Conservation (phyloP, 2,113 vertebrate species). For the Sapayoa aenigma region DNA sequence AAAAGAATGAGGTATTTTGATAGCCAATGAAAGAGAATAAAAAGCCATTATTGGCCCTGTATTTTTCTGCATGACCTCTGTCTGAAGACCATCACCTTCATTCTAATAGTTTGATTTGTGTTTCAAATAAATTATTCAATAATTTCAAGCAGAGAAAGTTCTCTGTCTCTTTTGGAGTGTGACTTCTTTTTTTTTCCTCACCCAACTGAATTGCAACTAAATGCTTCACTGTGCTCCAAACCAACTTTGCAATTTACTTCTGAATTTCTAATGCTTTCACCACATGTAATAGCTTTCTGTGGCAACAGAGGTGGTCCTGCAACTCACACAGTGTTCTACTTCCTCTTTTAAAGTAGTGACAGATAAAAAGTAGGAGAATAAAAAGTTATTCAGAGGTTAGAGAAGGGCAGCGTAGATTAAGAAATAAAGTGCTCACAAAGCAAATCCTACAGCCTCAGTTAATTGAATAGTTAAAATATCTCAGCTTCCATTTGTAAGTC, state of each 20-base stretch:
- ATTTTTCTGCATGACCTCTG: conserved; percentile 31
- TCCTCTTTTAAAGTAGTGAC: background rate
- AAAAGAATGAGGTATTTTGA: conserved; percentile 29
- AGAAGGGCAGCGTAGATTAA: conserved; percentile 16
- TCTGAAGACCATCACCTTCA: conserved; percentile 39
- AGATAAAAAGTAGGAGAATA: conserved; percentile 30
- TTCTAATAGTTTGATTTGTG: conserved; percentile 49
- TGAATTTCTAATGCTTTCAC: conserved; percentile 50
- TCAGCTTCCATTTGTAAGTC: conserved; percentile 16
- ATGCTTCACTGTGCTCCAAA: conserved; percentile 43
- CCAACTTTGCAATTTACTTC: conserved; percentile 50
- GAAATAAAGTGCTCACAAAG: conserved; percentile 57
- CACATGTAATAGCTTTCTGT: background rate
- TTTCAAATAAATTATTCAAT: conserved; percentile 58
- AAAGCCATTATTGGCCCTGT: background rate
- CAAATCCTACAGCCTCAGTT: conserved; percentile 33
- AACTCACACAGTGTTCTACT: background rate
- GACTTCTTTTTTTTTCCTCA: conserved; percentile 33
- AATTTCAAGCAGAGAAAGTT: conserved; percentile 54
- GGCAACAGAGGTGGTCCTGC: conserved; percentile 13
- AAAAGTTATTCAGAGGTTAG: conserved; percentile 45
- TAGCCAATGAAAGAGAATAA: background rate
- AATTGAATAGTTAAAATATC: conserved; percentile 61
- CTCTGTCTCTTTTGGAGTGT: conserved; percentile 51
- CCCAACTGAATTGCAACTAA: conserved; percentile 42